phyloP scores from a whole-genome alignment of 2,888 invertebrate species.

The Patella depressa region DNA sequence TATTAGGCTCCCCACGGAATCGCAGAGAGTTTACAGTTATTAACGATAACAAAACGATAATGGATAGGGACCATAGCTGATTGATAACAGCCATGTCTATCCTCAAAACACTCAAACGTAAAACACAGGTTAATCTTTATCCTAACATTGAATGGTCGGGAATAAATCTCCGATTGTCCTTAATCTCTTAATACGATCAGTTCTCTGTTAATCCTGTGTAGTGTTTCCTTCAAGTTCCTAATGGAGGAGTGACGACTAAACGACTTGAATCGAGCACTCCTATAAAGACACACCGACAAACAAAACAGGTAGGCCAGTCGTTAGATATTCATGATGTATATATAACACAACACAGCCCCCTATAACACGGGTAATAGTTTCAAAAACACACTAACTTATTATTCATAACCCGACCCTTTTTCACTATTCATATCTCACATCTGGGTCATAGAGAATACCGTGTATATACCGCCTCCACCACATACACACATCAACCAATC shows the following conservation, averaged over 20 bases:
- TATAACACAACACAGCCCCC: not conserved
- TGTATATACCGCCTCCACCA: too few species aligned
- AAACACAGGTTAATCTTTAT: slow-evolving; percentile 7
- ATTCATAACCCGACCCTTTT: not conserved
- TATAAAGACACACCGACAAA: too few species aligned
- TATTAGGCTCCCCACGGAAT: slow-evolving; percentile 46
- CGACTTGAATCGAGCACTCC: too few species aligned
- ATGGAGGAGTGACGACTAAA: too few species aligned
- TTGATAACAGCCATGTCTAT: slow-evolving; percentile 7
- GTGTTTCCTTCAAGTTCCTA: not conserved
- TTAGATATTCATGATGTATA: too few species aligned
- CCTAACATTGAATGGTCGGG: not conserved
- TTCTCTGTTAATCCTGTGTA: not conserved
- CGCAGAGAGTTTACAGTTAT: slow-evolving; percentile 33
- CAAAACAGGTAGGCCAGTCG: too few species aligned
- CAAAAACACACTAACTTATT: not conserved
- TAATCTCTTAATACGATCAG: not conserved
- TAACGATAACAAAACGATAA: not conserved
- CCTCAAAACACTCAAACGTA: slow-evolving; percentile 5
- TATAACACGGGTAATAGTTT: not conserved
- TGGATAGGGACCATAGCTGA: slow-evolving; percentile 5
- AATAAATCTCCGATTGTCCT: not conserved
- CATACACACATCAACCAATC: too few species aligned
- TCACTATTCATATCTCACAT: not conserved
- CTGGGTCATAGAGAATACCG: not conserved